Base-by-base conservation (phyloP, 2,888 invertebrate genomes). In the Abrostola tripartita region DNA sequence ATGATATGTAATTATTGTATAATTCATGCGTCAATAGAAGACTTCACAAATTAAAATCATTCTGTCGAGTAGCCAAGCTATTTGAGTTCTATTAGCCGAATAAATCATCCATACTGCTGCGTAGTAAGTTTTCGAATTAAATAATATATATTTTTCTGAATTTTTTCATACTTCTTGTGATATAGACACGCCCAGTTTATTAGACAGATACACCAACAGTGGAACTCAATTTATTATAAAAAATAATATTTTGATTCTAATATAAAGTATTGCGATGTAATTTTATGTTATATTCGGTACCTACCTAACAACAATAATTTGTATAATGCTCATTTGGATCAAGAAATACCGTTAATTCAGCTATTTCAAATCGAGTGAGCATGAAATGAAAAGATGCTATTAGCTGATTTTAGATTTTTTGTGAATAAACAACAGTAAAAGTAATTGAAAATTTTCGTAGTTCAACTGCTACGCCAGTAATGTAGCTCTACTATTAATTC, bases 21-120 rank as follows among this genome's bases (percentile, higher is more conserved):
- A 52, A 49, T 56, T 41, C 42, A 62, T 52, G 41, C 69, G 62
- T 58, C 44, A 51, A 58, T 67, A 56, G 10, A 11, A 56, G n/a
- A 57, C 42, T 52, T 52, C 38, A 35, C 11, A 44, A 52, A 73
- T 51, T 59, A 65, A 69, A 64, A 65, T 61, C 24, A 60, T 65
- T 56, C 37, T 12, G 37, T 61, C 41, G 35, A 35, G 52, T 14
- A 55, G 68, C 62, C 68, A 73, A 73, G 40, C 37, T 73, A 57
- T 73, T 73, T 73, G 24, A 52, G 54, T 51, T 38, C 37, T 56
- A 50, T 40, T 42, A 47, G 12, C 9, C 5, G 6, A 56, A 59
- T 73, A 68, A 56, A 62, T 68, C 56, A 73, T 59, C n/a, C 38
- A 37, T 52, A 14, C 11, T 37, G 38, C 24, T 56, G 42, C 56